These are phyloP conservation scores for Muraenolepis orangiensis DNA, from an alignment of 2,797 vertebrate genomes.

Conservation along the genomic window DNA sequence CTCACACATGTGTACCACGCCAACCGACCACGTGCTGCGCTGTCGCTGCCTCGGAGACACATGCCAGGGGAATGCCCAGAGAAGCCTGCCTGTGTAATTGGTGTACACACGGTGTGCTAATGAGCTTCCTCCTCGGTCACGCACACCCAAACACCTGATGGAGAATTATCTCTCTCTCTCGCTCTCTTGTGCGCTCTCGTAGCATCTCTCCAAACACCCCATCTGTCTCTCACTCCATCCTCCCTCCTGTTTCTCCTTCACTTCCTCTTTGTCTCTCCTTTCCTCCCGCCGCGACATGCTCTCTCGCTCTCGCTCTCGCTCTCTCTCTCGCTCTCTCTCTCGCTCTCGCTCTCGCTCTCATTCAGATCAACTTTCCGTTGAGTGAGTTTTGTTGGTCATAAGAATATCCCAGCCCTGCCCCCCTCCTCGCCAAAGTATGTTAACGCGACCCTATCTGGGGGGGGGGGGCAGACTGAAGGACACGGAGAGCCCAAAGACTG, in stretches of 20 bases:
- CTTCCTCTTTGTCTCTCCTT: slow-evolving; percentile 27
- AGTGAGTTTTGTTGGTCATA: neutral
- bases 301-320: slow-evolving; percentile 54
- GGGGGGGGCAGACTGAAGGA: slow-evolving; percentile 47
- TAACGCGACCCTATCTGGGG: neutral
- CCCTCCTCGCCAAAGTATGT: too few relatives aligned
- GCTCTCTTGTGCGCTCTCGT: slow-evolving; percentile 46
- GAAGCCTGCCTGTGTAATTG: slow-evolving; percentile 73
- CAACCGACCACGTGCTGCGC: neutral
- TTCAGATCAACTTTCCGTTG: neutral
- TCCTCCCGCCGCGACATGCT: slow-evolving; percentile 3
- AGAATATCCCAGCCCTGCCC: neutral
- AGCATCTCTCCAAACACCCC: slow-evolving; percentile 26
- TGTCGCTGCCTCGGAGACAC: slow-evolving; percentile 23
- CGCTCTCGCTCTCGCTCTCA: slow-evolving; percentile 13
- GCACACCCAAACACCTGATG: slow-evolving; percentile 77
- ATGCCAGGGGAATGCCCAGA: slow-evolving; percentile 68
- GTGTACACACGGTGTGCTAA: slow-evolving; percentile 77
- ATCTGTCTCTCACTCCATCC: slow-evolving; percentile 50
- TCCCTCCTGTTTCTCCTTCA: slow-evolving; percentile 59
- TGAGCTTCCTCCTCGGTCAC: slow-evolving; percentile 78
- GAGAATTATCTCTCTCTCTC: slow-evolving; percentile 72
- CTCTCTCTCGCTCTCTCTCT: slow-evolving; percentile 34
- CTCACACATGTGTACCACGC: too few relatives aligned
- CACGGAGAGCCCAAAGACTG: slow-evolving; percentile 52